Conservation (phyloP, 2,113 vertebrate species). For the Embiotoca jacksoni region DNA sequence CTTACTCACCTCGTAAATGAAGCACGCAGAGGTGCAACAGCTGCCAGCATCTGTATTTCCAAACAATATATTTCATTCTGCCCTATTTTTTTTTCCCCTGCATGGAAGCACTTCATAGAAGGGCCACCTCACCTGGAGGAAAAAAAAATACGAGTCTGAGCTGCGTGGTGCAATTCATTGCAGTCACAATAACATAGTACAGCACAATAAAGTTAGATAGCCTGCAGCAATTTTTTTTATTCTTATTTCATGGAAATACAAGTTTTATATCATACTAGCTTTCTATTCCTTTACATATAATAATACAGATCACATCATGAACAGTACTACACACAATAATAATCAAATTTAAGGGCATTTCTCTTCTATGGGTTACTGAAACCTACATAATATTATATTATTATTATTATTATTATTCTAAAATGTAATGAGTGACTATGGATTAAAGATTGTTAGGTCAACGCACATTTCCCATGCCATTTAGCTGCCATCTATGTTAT, state of each 20-base stretch:
- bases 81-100: conserved; percentile 75
- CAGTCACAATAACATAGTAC: conserved; percentile 18
- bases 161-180: not conserved
- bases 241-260: conserved; percentile 27
- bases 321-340: not conserved
- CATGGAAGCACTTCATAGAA: conserved; percentile 72
- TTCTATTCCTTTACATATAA: not conserved
- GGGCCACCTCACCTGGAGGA: conserved; percentile 3
- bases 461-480: conserved; percentile 12
- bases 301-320: not conserved
- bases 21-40: conserved; percentile 26
- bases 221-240: conserved; percentile 33
- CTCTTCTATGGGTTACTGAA: not conserved
- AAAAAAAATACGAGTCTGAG: conserved; percentile 2
- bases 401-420: not conserved
- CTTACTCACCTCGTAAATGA: not conserved
- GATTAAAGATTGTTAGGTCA: conserved; percentile 11
- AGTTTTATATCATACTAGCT: conserved; percentile 11
- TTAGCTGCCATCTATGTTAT: conserved; percentile 1
- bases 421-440: not conserved
- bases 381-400: conserved; percentile 1
- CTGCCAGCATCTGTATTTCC: conserved; percentile 71
- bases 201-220: conserved; percentile 7
- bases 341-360: not conserved
- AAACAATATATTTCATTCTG: conserved; percentile 77